Evolutionary conservation across 2,113 vertebrate species (phyloP).

Genomic region (Dipodomys ordii): DNA sequence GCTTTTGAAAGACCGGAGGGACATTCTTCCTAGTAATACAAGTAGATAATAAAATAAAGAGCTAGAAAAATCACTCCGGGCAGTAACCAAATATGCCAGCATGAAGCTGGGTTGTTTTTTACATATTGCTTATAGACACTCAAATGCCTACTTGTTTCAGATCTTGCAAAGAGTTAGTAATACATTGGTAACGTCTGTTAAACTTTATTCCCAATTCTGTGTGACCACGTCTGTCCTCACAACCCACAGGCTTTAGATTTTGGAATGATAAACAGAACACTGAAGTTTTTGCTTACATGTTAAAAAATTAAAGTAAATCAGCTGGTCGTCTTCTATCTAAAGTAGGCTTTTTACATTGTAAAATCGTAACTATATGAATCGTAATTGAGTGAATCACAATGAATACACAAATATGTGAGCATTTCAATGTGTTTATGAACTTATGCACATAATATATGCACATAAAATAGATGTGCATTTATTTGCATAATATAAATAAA

Average conservation of each 20-base stretch:
- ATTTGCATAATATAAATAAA: too few relatives aligned
- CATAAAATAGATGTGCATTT: too few relatives aligned
- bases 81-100: slow-evolving; percentile 46
- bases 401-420: not conserved
- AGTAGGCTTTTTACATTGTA: not conserved
- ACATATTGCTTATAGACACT: slow-evolving; percentile 22
- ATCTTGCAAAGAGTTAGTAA: slow-evolving; percentile 22
- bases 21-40: slow-evolving; percentile 20
- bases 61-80: slow-evolving; percentile 51
- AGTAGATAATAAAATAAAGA: slow-evolving; percentile 49
- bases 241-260: not conserved
- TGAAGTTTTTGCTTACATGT: not conserved
- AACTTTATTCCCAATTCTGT: not conserved
- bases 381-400: not conserved
- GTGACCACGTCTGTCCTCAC: not conserved
- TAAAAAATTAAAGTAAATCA: slow-evolving; percentile 7
- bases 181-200: not conserved
- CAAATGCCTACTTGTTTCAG: slow-evolving; percentile 19
- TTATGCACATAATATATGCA: not conserved
- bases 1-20: slow-evolving; percentile 42
- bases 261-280: not conserved
- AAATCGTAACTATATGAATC: not conserved
- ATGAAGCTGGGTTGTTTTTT: slow-evolving; percentile 42
- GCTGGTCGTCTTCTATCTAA: not conserved
- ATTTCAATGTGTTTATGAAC: not conserved